Base-by-base conservation (phyloP, 2,888 invertebrate genomes). In the Polyommatus icarus region DNA sequence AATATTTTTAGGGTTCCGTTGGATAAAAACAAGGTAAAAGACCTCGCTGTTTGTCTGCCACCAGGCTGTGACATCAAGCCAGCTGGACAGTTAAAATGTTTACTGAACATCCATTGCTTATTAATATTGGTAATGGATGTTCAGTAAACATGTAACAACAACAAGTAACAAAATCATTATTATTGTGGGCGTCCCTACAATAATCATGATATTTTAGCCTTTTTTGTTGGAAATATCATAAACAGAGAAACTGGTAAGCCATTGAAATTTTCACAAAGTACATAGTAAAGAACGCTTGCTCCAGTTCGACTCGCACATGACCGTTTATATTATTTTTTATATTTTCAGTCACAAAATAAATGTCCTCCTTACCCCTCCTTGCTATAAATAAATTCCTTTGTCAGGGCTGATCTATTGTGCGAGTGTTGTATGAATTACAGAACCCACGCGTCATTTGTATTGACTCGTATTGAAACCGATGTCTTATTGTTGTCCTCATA, bases 361-460 rank as follows among this genome's bases (percentile, higher is more conserved):
- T 61, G 24, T 20, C 10, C 67, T 67, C 15, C 67, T 32, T 67
- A 67, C 6, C 18, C 32, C 12, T 10, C 24, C 24, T 61, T 3
- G 61, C 24, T 67, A 29, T 15, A 18, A 67, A 67, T 67, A 67
- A 29, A 32, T 67, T 67, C 61, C 61, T 67, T 67, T 67, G 29
- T 67, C 15, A 67, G 29, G 12, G 67, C 24, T 32, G 67, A 18
- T 32, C 67, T 67, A 67, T 67, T 67, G 29, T 67, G 67, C 67
- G 29, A 67, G 29, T 32, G 67, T 67, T 67, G 67, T 67, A 29
- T 32, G 15, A 29, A 67, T 67, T 67, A 32, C 29, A 67, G 67
- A 67, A 29, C 15, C 15, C 29, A 29, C 29, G 67, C 29, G 67
- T 67, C 15, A 32, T 32, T 67, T 67, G 29, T 67, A 32, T 6